phyloP scores from a whole-genome alignment of 2,888 invertebrate species.

The Merodon equestris region DNA sequence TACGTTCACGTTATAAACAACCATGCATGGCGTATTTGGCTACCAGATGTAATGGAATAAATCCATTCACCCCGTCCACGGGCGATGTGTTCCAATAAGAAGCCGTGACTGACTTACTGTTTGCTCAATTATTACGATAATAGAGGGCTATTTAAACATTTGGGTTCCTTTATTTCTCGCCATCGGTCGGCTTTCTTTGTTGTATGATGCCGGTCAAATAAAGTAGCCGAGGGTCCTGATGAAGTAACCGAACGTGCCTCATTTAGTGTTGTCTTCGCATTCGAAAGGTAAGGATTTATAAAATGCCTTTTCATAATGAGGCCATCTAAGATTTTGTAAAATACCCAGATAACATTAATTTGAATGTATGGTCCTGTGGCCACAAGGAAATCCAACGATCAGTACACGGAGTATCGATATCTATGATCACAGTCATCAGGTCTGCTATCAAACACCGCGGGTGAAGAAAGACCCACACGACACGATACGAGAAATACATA shows the following conservation, averaged over 20 bases:
- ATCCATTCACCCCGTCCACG: not conserved
- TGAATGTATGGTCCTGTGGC: too few relatives aligned
- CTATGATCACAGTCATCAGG: too few relatives aligned
- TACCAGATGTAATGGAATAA: not conserved
- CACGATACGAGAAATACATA: conserved; percentile 15
- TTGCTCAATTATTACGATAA: conserved; percentile 49
- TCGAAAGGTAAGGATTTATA: too few relatives aligned
- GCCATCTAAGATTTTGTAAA: too few relatives aligned
- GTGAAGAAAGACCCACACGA: conserved; percentile 29
- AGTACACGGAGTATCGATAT: too few relatives aligned
- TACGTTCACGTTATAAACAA: too few relatives aligned
- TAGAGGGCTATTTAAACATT: conserved; percentile 16
- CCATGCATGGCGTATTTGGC: too few relatives aligned
- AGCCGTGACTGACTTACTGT: conserved; percentile 36
- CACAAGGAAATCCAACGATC: too few relatives aligned
- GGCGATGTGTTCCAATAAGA: conserved; percentile 17
- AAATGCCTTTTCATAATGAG: too few relatives aligned
- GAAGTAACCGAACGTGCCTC: conserved; percentile 7
- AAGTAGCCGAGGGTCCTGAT: conserved; percentile 29
- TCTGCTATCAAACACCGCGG: conserved; percentile 20
- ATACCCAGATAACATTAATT: too few relatives aligned
- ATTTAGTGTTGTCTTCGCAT: too few relatives aligned
- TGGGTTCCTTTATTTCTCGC: conserved; percentile 16
- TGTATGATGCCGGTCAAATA: conserved; percentile 18
- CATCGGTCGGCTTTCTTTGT: conserved; percentile 30